Base-by-base conservation (phyloP, 1,140 invertebrate species). In the Cydia strobilella region DNA sequence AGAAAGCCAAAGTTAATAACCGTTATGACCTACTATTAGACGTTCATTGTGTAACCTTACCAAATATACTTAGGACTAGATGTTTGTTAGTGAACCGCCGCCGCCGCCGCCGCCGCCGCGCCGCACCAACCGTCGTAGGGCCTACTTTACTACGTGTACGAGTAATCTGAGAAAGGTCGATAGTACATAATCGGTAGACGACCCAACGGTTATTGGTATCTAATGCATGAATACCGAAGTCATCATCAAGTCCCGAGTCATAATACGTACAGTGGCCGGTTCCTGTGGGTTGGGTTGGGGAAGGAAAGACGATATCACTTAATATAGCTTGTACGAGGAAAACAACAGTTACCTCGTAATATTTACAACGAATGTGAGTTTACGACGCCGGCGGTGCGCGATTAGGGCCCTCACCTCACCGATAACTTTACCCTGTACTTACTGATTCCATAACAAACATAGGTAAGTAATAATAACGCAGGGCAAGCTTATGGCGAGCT, bases 271-370 rank as follows among this genome's bases (percentile, higher is more conserved):
- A 15, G 15, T 45, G 12, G 13, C 42, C 48, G 13, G 6, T 10
- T 9, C 48, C n/a, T 18, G 48, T 51, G 48, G 48, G 48, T 45
- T 12, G 15, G 15, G 51, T 42, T 13, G n/a, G n/a, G 54, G 54
- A 23, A 59, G 18, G 54, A 59, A 59, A 59, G 54, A 23, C 20
- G 20, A 59, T 23, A 51, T 12, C 54, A 23, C 20, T n/a, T 59
- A n/a, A 59, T 45, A 10, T 23, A 10, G 9, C 54, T 59, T 23
- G 2, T n/a, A 59, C 20, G 10, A 59, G 54, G 54, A 59, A 59
- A 59, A 59, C 20, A 59, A 59, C 54, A 7, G 54, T 59, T 59
- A 23, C 54, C 54, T 59, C 10, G 54, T 59, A 59, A 23, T 59
- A 23, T 23, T 59, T 59, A 23, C 54, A 23, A 59, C 54, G 54